A percentile compares a stretch with the other conserved stretches of the same genome.
Conservation (phyloP, 2,888 invertebrate genomes). For the Drosophila cracens region DNA sequence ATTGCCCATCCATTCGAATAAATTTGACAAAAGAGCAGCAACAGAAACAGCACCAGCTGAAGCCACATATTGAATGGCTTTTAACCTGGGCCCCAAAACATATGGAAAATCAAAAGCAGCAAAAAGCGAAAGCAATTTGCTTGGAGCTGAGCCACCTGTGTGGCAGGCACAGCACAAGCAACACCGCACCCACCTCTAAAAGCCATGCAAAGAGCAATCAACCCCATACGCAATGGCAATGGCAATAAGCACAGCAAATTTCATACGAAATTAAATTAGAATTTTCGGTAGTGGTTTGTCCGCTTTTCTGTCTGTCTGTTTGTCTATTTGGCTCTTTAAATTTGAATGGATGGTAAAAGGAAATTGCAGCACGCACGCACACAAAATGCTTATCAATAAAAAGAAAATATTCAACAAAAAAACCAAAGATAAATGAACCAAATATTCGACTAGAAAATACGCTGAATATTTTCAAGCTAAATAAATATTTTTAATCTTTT, state of each 20-base stretch:
- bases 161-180: conserved; percentile 13
- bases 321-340: conserved; percentile 27
- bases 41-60: conserved; percentile 3
- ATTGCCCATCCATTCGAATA: conserved; percentile 16
- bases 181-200: conserved; percentile 4
- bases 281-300: conserved; percentile 65
- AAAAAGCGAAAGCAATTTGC: conserved; percentile 78
- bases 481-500: not conserved
- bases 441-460: conserved; percentile 8
- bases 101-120: conserved; percentile 65
- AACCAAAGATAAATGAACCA: not conserved
- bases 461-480: conserved; percentile 5
- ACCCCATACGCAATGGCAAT: conserved; percentile 14
- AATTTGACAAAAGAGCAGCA: conserved; percentile 28
- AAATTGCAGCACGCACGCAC: conserved; percentile 76
- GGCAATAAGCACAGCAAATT: conserved; percentile 57
- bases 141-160: conserved; percentile 58
- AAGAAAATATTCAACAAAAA: conserved; percentile 4
- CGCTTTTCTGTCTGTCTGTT: conserved; percentile 24
- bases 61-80: conserved; percentile 39
- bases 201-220: conserved; percentile 52
- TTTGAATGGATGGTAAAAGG: conserved; percentile 57
- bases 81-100: conserved; percentile 49
- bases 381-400: conserved; percentile 36
- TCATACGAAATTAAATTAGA: conserved; percentile 77